phyloP scores from a whole-genome alignment of 2,113 vertebrate species.

The Neoarius graeffei region DNA sequence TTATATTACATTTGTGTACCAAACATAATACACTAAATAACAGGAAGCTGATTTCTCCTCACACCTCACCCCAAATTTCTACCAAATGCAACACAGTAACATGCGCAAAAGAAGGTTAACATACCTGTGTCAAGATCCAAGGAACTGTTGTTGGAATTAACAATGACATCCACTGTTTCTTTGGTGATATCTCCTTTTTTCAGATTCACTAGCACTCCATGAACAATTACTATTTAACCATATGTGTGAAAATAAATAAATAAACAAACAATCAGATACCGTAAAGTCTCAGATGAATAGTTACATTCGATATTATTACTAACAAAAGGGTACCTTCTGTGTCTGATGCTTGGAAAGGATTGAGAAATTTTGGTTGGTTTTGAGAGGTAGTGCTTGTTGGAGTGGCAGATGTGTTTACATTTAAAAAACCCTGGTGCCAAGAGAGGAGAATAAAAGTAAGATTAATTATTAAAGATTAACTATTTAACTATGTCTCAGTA shows the following conservation, averaged over 20 bases:
- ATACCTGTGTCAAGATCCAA: conserved; percentile 61
- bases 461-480: neutral
- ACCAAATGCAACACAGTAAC: neutral
- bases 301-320: neutral
- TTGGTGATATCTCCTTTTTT: conserved; percentile 64
- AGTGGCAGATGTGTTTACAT: neutral
- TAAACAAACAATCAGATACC: neutral
- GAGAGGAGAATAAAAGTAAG: neutral
- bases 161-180: conserved; percentile 62
- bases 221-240: conserved; percentile 44
- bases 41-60: neutral
- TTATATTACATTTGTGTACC: neutral
- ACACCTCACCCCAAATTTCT: neutral
- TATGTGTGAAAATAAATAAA: neutral
- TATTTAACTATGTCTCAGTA: neutral
- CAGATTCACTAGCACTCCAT: conserved; percentile 51
- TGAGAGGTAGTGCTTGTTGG: neutral
- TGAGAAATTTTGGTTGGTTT: neutral
- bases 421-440: conserved; percentile 44
- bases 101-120: neutral
- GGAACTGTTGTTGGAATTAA: conserved; percentile 58
- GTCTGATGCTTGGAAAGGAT: neutral
- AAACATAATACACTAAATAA: neutral
- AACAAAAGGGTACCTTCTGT: conserved; percentile 33
- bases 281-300: neutral